A percentile compares a stretch with the other conserved stretches of the same genome.
phyloP scores from a whole-genome alignment of 2,888 invertebrate genomes.

The Bedellia somnulentella region DNA sequence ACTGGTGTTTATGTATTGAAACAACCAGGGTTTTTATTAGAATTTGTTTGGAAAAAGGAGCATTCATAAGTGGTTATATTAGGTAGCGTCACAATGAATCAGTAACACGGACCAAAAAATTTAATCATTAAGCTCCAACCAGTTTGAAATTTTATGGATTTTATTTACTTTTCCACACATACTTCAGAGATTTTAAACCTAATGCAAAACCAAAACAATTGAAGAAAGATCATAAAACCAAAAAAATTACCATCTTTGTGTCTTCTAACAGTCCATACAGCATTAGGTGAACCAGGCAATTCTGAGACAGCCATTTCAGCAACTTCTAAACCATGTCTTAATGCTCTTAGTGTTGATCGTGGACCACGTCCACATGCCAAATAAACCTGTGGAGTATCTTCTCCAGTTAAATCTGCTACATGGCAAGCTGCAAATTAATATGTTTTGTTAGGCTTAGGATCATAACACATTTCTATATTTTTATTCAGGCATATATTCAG shows the following conservation, averaged over 20 bases:
- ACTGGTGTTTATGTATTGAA: conserved; percentile 87
- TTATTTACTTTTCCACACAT: background rate
- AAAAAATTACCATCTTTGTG: conserved; percentile 90
- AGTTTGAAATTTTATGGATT: background rate
- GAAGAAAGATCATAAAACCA: no score
- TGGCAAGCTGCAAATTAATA: conserved; percentile 64
- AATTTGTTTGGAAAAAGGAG: conserved; percentile 53
- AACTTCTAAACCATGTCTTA: conserved; percentile 96
- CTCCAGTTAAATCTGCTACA: conserved; percentile 94
- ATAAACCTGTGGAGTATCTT: conserved; percentile 98
- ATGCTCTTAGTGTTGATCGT: conserved; percentile 86
- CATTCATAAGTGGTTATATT: conserved; percentile 50
- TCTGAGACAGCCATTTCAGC: conserved; percentile 99
- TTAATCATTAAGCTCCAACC: conserved; percentile 48
- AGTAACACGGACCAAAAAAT: conserved; percentile 57
- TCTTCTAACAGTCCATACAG: conserved; percentile 98
- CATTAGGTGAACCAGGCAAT: conserved; percentile 98
- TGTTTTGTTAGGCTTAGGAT: no score
- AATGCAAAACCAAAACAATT: no score
- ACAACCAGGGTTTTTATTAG: conserved; percentile 63
- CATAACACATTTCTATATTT: background rate
- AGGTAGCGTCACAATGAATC: conserved; percentile 48
- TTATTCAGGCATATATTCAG: no score
- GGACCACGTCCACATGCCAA: conserved; percentile 95
- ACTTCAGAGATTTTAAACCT: background rate